Base-by-base conservation (phyloP, 2,797 vertebrate genomes). In the Varecia variegata region DNA sequence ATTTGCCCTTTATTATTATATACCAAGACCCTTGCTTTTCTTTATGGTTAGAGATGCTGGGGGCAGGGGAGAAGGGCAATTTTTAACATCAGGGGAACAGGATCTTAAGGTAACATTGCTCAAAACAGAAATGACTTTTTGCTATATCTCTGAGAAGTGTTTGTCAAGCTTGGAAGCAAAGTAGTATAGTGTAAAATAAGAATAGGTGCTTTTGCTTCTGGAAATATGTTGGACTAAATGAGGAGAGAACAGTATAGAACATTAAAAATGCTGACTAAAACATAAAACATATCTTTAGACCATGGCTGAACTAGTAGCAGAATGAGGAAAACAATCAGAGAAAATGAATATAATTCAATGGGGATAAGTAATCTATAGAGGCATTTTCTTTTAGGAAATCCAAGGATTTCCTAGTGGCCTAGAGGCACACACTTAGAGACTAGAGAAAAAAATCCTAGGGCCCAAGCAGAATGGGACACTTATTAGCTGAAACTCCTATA, bases 121-220 rank as follows among this genome's bases (percentile, higher is more conserved):
- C 52, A 73, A 76, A 81, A 85, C 25, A 83, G 70, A 76, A 88
- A 90, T 54, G 60, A 76, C 45, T 76, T 79, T 94, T 67, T 67
- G 47, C 52, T 94, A 71, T 54, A 60, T 94, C 47, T 83, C 80
- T 94, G 71, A 68, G 45, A 93, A 92, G 56, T n/a, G 52, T 92
- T 84, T 32, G 2, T 90, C 80, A 89, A 89, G 43, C 54, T 87
- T 35, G 17, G 58, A 92, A 58, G 52, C n/a, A 54, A 47, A 52
- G 25, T 7, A 20, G 2, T 58, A 1, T 20, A 70, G 27, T 7
- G n/a, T 87, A 47, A 38, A 32, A 68, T 76, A 92, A 81, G 18
- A 70, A 68, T 3, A 84, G 43, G 71, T 68, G 7, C 18, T 76
- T 82, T 68, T 68, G 60, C 80, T 92, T 91, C 40, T 32, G 88